These are phyloP conservation scores for Raja brachyura DNA, from an alignment of 2,113 vertebrate genomes.

Conservation along the genomic window DNA sequence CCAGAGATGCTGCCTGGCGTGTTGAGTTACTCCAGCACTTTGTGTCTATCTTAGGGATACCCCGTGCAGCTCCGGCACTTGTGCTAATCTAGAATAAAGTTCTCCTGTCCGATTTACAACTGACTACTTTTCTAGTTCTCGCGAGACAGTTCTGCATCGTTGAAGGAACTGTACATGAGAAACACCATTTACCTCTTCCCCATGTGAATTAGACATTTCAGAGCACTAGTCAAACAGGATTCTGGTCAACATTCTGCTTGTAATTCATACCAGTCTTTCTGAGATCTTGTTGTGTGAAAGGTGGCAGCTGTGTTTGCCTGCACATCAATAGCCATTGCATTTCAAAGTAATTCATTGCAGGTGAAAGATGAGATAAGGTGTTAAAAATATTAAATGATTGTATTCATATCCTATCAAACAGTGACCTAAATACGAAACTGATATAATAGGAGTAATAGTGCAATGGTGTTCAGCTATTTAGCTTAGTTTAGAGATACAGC, in stretches of 20 bases:
- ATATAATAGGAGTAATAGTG: conserved; percentile 8
- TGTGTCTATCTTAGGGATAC: not conserved
- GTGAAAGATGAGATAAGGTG: not conserved
- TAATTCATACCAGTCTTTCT: not conserved
- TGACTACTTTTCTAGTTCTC: not conserved
- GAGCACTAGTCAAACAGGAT: not conserved
- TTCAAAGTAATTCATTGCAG: conserved; percentile 16
- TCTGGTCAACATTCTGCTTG: not conserved
- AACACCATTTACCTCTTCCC: not conserved
- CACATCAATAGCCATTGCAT: not conserved
- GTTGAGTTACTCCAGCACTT: no score
- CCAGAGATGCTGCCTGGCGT: no score
- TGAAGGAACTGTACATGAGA: not conserved
- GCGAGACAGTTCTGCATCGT: not conserved
- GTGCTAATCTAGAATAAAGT: not conserved
- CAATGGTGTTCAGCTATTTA: not conserved
- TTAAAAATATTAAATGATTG: conserved; percentile 8
- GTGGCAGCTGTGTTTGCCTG: conserved; percentile 16
- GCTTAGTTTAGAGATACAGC: no score
- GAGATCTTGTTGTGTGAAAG: conserved; percentile 9
- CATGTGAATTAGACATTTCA: not conserved
- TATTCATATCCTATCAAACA: conserved; percentile 13
- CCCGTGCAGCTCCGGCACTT: not conserved
- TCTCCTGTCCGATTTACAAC: not conserved
- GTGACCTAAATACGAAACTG: conserved; percentile 8